A percentile compares a stretch with the other conserved stretches of the same genome.
Conservation (phyloP, 2,888 invertebrate genomes). For the Saturnia japonica region DNA sequence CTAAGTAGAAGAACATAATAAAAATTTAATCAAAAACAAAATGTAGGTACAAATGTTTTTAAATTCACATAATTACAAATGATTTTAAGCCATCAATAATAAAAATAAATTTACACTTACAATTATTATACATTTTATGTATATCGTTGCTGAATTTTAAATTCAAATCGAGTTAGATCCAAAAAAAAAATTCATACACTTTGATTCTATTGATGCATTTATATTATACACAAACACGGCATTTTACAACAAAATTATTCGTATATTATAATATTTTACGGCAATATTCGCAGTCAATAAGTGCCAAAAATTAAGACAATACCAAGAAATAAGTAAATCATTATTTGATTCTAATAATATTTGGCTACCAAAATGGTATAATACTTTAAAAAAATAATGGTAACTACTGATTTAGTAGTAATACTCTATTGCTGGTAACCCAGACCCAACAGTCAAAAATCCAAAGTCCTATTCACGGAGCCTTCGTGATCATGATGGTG, state of each 20-base stretch:
- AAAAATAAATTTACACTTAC: not conserved
- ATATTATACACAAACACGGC: not conserved
- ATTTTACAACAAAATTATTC: slow-evolving; percentile 1
- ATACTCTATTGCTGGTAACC: slow-evolving; percentile 23
- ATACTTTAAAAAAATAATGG: slow-evolving; percentile 2
- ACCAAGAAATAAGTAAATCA: not conserved
- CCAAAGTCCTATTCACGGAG: not conserved
- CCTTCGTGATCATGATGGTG: too few species aligned
- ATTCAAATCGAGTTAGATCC: not conserved
- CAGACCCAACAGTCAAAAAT: slow-evolving; percentile 1
- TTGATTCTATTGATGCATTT: not conserved
- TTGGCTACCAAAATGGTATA: slow-evolving; percentile 6
- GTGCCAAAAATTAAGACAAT: not conserved
- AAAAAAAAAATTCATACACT: not conserved
- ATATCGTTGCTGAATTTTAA: not conserved
- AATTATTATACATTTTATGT: too few species aligned
- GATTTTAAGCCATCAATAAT: not conserved
- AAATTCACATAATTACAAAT: not conserved
- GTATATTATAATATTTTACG: not conserved
- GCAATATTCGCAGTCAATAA: not conserved
- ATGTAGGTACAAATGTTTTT: not conserved
- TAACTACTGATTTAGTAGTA: slow-evolving; percentile 31
- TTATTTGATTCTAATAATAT: not conserved
- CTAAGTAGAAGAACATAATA: not conserved
- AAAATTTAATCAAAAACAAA: not conserved